Evolutionary conservation across 2,113 vertebrate species (phyloP), one percentile per base, ranked within the genome.

Genomic region (Connochaetes taurinus): DNA sequence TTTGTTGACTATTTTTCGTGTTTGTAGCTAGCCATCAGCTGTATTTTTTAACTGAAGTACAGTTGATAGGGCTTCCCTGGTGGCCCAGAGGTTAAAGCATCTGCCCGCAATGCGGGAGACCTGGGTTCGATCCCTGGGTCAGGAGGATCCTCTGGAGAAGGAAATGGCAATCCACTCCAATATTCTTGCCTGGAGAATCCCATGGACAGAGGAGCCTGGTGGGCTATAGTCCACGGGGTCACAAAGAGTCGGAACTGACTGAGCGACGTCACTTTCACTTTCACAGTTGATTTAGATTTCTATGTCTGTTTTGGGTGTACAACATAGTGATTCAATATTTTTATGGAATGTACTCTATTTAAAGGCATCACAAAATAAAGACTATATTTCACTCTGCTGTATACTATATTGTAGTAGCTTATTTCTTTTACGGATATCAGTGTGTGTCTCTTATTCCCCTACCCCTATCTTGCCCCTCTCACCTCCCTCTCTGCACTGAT

Each of bases 361-460:
- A 64, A 64, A 64, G 62, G 62, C 2, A n/a, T n/a, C 62, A n/a
- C 62, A 17, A 64, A 4, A 64, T 33, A 64, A 15, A 2, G 31
- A 2, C 62, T 64, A 1, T 16, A 1, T 64, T 16, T 17, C 31
- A 16, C 62, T 17, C 31, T 64, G 62, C 62, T 17, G 31, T 57
- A 23, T 57, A 4, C 55, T 9, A 3, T 57, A 23, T 0, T 23
- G 21, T n/a, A 16, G 62, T 4, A 17, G 62, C 31, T 33, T 64
- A 7, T 33, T 8, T 8, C 3, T 33, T 17, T 64, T 15, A 33
- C 6, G 0, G 15, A 64, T 17, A 16, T 3, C 1, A 2, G 62
- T 64, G 7, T 33, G 60, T 33, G 15, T 16, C 62, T 33, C 15
- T 8, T 33, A 4, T 4, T 8, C 31, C 15, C 7, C 15, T 33